A percentile compares a stretch with the other conserved stretches of the same genome.
These are phyloP conservation scores for Melanotaenia trifasciata DNA, from an alignment of 2,797 vertebrate species.

Conservation along the genomic window DNA sequence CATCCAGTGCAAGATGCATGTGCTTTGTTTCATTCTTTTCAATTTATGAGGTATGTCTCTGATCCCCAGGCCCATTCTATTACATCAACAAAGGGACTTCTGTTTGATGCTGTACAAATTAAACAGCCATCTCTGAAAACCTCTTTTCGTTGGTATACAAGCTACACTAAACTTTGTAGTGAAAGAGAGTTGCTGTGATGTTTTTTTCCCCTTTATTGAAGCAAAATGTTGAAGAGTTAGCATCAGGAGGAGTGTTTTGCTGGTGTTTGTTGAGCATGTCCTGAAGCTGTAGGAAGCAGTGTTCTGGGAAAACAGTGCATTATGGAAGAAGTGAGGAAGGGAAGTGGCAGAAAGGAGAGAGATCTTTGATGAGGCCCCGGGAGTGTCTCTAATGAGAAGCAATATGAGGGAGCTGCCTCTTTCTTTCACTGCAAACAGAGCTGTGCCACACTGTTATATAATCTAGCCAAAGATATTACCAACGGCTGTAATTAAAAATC, in stretches of 20 bases:
- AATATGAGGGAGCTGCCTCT: slow-evolving; percentile 62
- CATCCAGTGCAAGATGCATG: too few relatives aligned
- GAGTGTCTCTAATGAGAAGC: slow-evolving; percentile 81
- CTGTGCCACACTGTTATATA: slow-evolving; percentile 68
- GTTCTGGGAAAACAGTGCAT: slow-evolving; percentile 75
- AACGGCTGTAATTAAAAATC: slow-evolving; percentile 81
- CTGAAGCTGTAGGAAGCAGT: slow-evolving; percentile 72
- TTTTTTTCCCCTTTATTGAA: slow-evolving; percentile 27
- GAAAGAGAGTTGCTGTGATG: slow-evolving; percentile 31
- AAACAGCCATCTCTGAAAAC: background rate
- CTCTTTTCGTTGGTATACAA: slow-evolving; percentile 42
- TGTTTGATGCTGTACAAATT: background rate
- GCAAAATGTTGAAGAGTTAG: slow-evolving; percentile 71
- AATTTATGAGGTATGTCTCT: too few relatives aligned
- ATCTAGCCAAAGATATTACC: slow-evolving; percentile 77
- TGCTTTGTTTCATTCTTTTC: too few relatives aligned
- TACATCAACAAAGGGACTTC: background rate
- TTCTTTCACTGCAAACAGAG: slow-evolving; percentile 65
- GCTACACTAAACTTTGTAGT: slow-evolving; percentile 36
- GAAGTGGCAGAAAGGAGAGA: slow-evolving; percentile 65
- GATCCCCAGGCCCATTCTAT: background rate
- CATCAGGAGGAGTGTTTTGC: slow-evolving; percentile 70
- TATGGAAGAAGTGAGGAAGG: slow-evolving; percentile 70
- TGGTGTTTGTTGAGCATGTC: slow-evolving; percentile 77
- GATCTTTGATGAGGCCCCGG: slow-evolving; percentile 82